These are phyloP conservation scores for Tetropium fuscum DNA, from an alignment of 2,888 invertebrate species.

Conservation along the genomic window DNA sequence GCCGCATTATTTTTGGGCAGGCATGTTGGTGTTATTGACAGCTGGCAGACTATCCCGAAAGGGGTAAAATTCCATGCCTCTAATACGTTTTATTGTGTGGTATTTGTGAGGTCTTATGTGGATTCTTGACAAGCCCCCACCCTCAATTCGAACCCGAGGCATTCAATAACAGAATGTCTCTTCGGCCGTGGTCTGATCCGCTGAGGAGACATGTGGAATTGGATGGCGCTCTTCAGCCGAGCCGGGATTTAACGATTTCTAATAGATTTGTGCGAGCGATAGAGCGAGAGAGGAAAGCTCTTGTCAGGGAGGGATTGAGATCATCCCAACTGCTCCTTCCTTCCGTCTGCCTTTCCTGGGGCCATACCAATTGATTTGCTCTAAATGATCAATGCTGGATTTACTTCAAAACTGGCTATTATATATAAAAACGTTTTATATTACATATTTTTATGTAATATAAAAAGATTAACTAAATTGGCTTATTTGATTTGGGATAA, in stretches of 20 bases:
- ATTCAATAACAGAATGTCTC: conserved; percentile 62
- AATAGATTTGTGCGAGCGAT: conserved; percentile 65
- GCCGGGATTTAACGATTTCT: conserved; percentile 66
- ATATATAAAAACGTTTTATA: conserved; percentile 52
- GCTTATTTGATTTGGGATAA: too few relatives aligned
- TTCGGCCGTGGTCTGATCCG: conserved; percentile 58
- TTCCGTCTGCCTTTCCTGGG: conserved; percentile 52
- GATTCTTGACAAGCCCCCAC: conserved; percentile 48
- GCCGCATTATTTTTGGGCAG: conserved; percentile 22
- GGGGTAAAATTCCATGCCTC: conserved; percentile 30
- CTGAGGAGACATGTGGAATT: conserved; percentile 62
- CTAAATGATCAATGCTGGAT: conserved; percentile 54
- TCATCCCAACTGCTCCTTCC: conserved; percentile 46
- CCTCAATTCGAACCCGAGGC: conserved; percentile 47
- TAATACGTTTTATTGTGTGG: conserved; percentile 54
- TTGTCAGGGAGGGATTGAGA: conserved; percentile 58
- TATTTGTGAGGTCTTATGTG: conserved; percentile 52
- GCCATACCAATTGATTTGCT: conserved; percentile 61
- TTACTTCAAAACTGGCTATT: conserved; percentile 53
- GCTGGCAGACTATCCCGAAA: conserved; percentile 24
- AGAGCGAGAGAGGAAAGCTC: conserved; percentile 53
- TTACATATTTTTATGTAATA: conserved; percentile 29
- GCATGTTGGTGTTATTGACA: conserved; percentile 26
- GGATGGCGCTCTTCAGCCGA: conserved; percentile 60
- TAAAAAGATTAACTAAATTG: conserved; percentile 4